These are phyloP conservation scores for Ispidina picta DNA, from an alignment of 2,797 vertebrate genomes.

Conservation along the genomic window DNA sequence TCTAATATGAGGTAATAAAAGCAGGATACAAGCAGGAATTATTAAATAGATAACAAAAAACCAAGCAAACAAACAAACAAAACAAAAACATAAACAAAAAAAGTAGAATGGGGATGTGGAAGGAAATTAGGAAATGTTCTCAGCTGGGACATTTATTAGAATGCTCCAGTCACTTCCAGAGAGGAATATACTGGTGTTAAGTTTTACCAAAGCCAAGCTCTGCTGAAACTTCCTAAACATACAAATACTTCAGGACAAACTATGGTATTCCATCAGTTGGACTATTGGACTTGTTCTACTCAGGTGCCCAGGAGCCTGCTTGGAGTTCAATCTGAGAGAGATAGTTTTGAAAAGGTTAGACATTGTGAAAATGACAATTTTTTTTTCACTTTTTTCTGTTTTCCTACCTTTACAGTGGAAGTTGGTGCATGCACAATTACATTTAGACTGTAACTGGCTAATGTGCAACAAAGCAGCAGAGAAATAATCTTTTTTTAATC, in stretches of 20 bases:
- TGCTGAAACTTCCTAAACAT: neutral
- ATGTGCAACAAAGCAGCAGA: neutral
- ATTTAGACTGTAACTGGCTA: neutral
- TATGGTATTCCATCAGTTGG: neutral
- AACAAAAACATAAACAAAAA: neutral
- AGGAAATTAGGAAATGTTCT: slow-evolving; percentile 34
- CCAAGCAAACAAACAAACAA: neutral
- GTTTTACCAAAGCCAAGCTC: neutral
- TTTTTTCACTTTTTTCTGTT: neutral
- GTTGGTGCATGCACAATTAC: neutral
- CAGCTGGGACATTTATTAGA: slow-evolving; percentile 31
- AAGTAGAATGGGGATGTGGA: neutral
- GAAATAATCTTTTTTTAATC: neutral
- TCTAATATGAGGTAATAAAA: neutral
- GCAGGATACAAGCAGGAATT: neutral
- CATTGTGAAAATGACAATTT: neutral
- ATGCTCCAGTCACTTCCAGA: neutral
- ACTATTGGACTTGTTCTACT: neutral
- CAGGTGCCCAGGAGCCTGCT: neutral
- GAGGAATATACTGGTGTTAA: neutral
- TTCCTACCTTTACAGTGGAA: neutral
- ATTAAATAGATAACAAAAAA: neutral
- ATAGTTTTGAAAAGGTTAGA: neutral
- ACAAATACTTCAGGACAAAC: neutral
- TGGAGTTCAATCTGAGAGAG: neutral